Conservation (phyloP, 2,888 invertebrate species). For the Molanna angustata region DNA sequence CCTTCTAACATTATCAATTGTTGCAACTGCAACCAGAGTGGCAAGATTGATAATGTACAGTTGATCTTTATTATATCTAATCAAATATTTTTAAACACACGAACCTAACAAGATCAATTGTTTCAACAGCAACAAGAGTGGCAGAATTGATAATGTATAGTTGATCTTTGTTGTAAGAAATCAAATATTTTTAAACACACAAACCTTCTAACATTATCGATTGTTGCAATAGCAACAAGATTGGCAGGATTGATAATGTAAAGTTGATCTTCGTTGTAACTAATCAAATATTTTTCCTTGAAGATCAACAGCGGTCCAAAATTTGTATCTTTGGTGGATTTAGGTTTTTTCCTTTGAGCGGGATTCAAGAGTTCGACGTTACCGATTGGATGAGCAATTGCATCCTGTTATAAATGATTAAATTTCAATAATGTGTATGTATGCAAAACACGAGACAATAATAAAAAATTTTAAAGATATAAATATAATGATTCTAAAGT, state of each 20-base stretch:
- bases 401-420: too few relatives aligned
- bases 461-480: too few relatives aligned
- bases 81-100: conserved; percentile 68
- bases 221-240: conserved; percentile 63
- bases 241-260: conserved; percentile 74
- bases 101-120: too few relatives aligned
- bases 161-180: conserved; percentile 68
- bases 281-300: conserved; percentile 69
- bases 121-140: conserved; percentile 62
- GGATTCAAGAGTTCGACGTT: conserved; percentile 74
- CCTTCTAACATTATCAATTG: conserved; percentile 61
- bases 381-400: conserved; percentile 53
- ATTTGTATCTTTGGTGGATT: conserved; percentile 48
- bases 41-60: conserved; percentile 79
- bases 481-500: too few relatives aligned
- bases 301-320: conserved; percentile 67
- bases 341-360: conserved; percentile 38
- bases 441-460: too few relatives aligned
- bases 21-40: conserved; percentile 62
- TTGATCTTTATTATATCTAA: conserved; percentile 68
- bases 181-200: conserved; percentile 68
- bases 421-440: conserved; percentile 11
- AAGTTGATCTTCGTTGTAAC: conserved; percentile 67
- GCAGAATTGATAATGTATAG: conserved; percentile 76
- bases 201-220: conserved; percentile 63